Conservation (phyloP, 2,797 vertebrate genomes). For the Streptopelia turtur region DNA sequence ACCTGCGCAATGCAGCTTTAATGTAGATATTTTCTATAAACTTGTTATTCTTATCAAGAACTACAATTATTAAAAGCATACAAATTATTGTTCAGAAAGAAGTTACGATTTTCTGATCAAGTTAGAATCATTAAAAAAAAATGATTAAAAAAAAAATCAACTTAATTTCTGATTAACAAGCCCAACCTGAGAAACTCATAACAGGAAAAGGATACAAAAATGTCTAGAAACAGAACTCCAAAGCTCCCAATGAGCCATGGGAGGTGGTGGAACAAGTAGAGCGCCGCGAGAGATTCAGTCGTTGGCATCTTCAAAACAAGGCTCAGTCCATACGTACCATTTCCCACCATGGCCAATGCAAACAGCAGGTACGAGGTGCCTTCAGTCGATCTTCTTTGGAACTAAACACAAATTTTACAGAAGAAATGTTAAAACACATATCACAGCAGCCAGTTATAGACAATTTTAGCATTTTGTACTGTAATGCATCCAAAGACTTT, state of each 20-base stretch:
- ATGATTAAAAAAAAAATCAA: neutral
- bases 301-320: conserved; percentile 77
- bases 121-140: neutral
- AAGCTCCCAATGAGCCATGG: conserved; percentile 82
- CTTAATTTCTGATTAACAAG: neutral
- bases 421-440: neutral
- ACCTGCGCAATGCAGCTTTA: neutral
- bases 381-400: conserved; percentile 77
- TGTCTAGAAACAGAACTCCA: conserved; percentile 78
- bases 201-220: conserved; percentile 78
- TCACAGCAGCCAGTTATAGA: accelerated
- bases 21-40: neutral
- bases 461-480: neutral
- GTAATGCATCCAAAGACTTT: neutral
- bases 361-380: conserved; percentile 78
- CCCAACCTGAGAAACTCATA: neutral
- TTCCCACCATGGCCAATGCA: conserved; percentile 77
- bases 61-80: neutral
- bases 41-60: neutral
- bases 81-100: neutral
- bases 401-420: conserved; percentile 30
- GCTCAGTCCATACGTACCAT: conserved; percentile 73
- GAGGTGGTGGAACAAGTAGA: conserved; percentile 77
- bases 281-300: conserved; percentile 33
- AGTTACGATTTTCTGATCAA: neutral